Evolutionary conservation across 2,113 vertebrate genomes (phyloP).

Genomic region (Otus sunia): DNA sequence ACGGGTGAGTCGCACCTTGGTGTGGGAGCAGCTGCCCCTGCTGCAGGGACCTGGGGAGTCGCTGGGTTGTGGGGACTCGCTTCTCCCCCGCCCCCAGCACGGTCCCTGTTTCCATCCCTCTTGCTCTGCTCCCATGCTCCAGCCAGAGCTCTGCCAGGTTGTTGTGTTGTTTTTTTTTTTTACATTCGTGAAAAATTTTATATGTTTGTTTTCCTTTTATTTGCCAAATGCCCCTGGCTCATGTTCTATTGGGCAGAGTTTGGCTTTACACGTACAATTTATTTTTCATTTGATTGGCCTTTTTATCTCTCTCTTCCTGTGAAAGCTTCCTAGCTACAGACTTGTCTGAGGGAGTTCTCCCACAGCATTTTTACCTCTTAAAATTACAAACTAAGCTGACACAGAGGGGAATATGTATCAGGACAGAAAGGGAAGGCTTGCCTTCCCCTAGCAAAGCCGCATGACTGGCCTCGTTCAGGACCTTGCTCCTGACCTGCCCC

Average conservation of each 20-base stretch:
- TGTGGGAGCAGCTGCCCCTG: background rate
- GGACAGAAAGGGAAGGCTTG: background rate
- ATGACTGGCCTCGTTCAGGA: background rate
- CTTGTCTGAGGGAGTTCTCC: background rate
- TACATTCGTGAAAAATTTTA: background rate
- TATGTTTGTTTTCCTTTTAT: background rate
- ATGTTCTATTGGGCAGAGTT: background rate
- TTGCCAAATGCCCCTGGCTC: background rate
- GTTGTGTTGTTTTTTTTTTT: background rate
- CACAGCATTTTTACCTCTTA: background rate
- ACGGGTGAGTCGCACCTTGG: accelerated
- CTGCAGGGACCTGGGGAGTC: background rate
- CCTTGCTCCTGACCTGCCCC: background rate
- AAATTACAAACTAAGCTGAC: background rate
- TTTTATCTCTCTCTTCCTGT: background rate
- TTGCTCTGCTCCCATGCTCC: accelerated
- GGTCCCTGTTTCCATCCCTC: background rate
- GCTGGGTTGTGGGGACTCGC: accelerated
- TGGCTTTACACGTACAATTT: accelerated
- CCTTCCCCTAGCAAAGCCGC: background rate
- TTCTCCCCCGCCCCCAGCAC: accelerated
- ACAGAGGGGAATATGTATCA: accelerated
- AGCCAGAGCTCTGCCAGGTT: background rate
- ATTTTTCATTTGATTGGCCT: background rate
- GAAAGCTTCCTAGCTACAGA: background rate